Evolutionary conservation across 2,797 vertebrate species (phyloP), one percentile per base, ranked within the genome.

Genomic region (Denticeps clupeoides): DNA sequence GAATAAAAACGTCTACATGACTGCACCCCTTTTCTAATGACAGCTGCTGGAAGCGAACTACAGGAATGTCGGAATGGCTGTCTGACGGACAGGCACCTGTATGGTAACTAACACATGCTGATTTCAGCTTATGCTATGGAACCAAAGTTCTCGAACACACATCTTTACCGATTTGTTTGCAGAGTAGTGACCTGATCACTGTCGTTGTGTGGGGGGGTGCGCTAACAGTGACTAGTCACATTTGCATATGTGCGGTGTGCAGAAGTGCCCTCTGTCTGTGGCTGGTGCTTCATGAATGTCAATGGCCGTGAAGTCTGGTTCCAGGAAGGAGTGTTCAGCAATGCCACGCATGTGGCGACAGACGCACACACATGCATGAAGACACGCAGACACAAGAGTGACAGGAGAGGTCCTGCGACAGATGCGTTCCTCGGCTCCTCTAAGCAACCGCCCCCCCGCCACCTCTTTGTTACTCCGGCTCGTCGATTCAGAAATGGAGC

Each of bases 281-380:
- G 12, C 22, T 48, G 16, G 46, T 25, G 45, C 42, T 51, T 42
- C 44, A 45, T 65, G 55, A 60, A 59, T 56, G 49, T 57, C 45
- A 61, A 53, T 41, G 35, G 25, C 40, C 10, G 38, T 27, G 37
- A 12, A 49, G 11, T 27, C 46, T 27, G 43, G 25, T 33, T 28
- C 13, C 22, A 44, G 16, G 40, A 48, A 53, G n/a, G 41, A 31
- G 43, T 55, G 48, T 49, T 53, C 27, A 41, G 45, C 26, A 19
- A 49, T 28, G 43, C 16, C 10, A 38, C 5, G 27, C 32, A 15
- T 28, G 32, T 27, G 9, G 41, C 18, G 19, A 38, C 9, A 28
- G 19, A 16, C 31, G 28, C 18, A 15, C 24, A 27, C 16, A 19
- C 26, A 47, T 44, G 47, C 32, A 44, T 49, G 49, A 47, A 13